Conservation (phyloP, 2,888 invertebrate species). For the Pantelozetes paolii region DNA sequence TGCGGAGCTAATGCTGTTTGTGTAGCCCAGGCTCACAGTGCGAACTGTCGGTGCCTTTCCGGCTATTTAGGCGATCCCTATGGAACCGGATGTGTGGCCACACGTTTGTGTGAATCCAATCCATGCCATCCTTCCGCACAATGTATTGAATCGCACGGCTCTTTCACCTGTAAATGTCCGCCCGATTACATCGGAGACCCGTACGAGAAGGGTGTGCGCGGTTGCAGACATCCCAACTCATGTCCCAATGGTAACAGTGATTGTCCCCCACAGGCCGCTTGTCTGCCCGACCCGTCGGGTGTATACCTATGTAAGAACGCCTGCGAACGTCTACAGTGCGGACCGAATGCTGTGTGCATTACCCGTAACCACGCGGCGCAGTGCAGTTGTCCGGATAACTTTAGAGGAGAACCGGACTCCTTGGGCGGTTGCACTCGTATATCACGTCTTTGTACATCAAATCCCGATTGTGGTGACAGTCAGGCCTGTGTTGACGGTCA, state of each 20-base stretch:
- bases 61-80: conserved; percentile 73
- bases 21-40: conserved; percentile 85
- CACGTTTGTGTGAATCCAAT: conserved; percentile 50
- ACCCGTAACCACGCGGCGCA: conserved; percentile 66
- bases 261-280: conserved; percentile 67
- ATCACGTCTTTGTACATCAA: conserved; percentile 63
- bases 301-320: conserved; percentile 52
- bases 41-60: conserved; percentile 76
- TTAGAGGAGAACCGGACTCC: conserved; percentile 61
- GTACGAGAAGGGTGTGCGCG: conserved; percentile 53
- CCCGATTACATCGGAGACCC: conserved; percentile 57
- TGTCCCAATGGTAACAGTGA: conserved; percentile 82
- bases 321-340: conserved; percentile 58
- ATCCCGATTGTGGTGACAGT: conserved; percentile 68
- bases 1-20: conserved; percentile 86
- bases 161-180: conserved; percentile 79
- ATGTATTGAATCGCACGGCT: conserved; percentile 68
- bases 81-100: conserved; percentile 49
- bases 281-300: conserved; percentile 66
- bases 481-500: conserved; percentile 75
- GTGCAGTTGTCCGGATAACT: conserved; percentile 77
- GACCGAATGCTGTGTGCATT: conserved; percentile 71
- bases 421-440: conserved; percentile 68
- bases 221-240: conserved; percentile 47
- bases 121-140: conserved; percentile 76